phyloP scores from a whole-genome alignment of 2,113 vertebrate genomes.

The Poecilia latipinna region DNA sequence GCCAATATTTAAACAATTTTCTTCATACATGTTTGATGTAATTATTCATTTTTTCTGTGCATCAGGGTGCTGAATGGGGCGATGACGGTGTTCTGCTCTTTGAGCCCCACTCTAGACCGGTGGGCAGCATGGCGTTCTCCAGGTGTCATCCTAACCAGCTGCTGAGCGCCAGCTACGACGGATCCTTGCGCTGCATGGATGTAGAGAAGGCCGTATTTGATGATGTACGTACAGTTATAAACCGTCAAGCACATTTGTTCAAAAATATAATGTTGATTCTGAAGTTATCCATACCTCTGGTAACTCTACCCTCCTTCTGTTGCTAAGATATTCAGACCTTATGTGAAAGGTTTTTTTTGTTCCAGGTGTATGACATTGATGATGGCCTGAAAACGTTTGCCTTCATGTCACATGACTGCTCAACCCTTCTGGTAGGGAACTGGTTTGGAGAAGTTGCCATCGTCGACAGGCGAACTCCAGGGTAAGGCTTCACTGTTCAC shows the following conservation, averaged over 20 bases:
- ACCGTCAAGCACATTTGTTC: background rate
- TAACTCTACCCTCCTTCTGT: too few relatives aligned
- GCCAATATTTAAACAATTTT: background rate
- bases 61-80: constrained; percentile 74
- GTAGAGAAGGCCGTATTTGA: constrained; percentile 85
- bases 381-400: constrained; percentile 83
- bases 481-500: constrained; percentile 35
- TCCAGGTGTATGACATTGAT: constrained; percentile 82
- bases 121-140: constrained; percentile 86
- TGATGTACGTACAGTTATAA: constrained; percentile 77
- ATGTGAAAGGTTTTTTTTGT: background rate
- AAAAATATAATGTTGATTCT: background rate
- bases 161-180: constrained; percentile 86
- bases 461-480: constrained; percentile 84
- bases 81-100: constrained; percentile 79
- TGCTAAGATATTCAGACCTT: background rate
- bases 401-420: constrained; percentile 82
- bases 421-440: constrained; percentile 78
- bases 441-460: constrained; percentile 80
- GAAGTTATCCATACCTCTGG: background rate
- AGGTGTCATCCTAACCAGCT: constrained; percentile 79
- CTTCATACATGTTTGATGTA: background rate
- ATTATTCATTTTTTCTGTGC: background rate
- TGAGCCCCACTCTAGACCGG: constrained; percentile 72
- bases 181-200: constrained; percentile 85